Base-by-base conservation (phyloP, 2,113 vertebrate species). In the Paratilapia polleni region DNA sequence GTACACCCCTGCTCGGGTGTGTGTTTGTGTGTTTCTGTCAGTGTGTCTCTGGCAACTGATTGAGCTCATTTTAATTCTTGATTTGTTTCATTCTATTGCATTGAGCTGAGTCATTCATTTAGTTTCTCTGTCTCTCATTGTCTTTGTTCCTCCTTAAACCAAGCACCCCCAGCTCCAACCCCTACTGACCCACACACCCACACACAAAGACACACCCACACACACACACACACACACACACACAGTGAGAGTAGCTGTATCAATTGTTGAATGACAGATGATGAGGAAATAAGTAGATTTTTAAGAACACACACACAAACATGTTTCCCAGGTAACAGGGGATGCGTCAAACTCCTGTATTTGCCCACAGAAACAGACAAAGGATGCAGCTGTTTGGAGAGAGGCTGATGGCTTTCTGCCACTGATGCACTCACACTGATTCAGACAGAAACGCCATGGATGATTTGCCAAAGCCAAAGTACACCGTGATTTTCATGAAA, bases 391-490 rank as follows among this genome's bases (percentile, higher is more conserved):
- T 87, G 74, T 74, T 77, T 82, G 78, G 80, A 90, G 78, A 86
- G 62, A 85, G 63, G 81, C 85, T 79, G 75, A 81, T 88, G 88
- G 89, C 90, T 68, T 57, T 54, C 80, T 87, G 90, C 89, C 92
- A 94, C 74, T 81, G 84, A 89, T 88, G 89, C 93, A 94, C 91
- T 94, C 91, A 86, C 87, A 80, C 84, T 91, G 87, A 94, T 93
- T 92, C 87, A 82, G 73, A 77, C 58, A 85, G 57, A 73, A 73
- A 90, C 22, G 57, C 77, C 63, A 78, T 34, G 20, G 62, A 84
- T 22, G 28, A 81, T 76, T 73, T 81, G 79, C 85, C 91, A 89
- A 73, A 79, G 36, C 78, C 85, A 78, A 86, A 87, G 83, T 75
- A 76, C 74, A 70, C 41, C 60, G 82, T 84, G 47, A 78, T 78